Base-by-base conservation (phyloP, 2,888 invertebrate species). In the Andrena chrysosceles region DNA sequence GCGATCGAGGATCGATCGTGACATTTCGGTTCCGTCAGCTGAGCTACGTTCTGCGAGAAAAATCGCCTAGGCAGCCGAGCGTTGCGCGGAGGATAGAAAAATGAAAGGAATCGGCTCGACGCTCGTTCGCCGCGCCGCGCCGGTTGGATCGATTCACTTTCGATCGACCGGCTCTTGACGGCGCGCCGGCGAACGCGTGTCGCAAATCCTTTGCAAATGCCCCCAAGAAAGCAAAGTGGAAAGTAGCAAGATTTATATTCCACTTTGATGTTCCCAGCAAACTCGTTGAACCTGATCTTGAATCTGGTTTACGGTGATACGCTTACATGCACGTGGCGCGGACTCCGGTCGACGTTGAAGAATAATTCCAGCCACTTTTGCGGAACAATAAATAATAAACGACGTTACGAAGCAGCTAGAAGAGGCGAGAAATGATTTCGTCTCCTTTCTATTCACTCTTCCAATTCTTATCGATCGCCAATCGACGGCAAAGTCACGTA, bases 221-320 rank as follows among this genome's bases (percentile, higher is more conserved):
- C 79, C 56, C 48, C 72, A 81, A 81, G 80, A 81, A 72, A 81
- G 78, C 67, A 81, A 64, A 81, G 80, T 81, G 80, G 80, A 81
- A 81, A 81, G 80, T 74, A 74, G 60, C 54, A 54, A 81, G 81
- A 81, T 81, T 81, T 81, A 80, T 80, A 81, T 80, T 70, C 74
- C 74, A 80, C 81, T 70, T 81, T 80, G 81, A 81, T 81, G 80
- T 81, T 80, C 68, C 80, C 80, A 81, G 80, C 74, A 74, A 81
- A 81, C 81, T 80, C 42, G 81, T 54, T 81, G 80, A 80, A 81
- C 81, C 81, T 81, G 81, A 81, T 81, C 81, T 81, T 80, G 81
- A 80, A 81, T 81, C 81, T 81, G 81, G 81, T 81, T 81, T 81
- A 81, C 79, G 63, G 69, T 79, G 79, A 73, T 79, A 80, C 74